Percentiles rank a stretch among this genome's conserved stretches.
Evolutionary conservation across 2,888 invertebrate genomes (phyloP).

Genomic region (Pollenia griseotomentosa): DNA sequence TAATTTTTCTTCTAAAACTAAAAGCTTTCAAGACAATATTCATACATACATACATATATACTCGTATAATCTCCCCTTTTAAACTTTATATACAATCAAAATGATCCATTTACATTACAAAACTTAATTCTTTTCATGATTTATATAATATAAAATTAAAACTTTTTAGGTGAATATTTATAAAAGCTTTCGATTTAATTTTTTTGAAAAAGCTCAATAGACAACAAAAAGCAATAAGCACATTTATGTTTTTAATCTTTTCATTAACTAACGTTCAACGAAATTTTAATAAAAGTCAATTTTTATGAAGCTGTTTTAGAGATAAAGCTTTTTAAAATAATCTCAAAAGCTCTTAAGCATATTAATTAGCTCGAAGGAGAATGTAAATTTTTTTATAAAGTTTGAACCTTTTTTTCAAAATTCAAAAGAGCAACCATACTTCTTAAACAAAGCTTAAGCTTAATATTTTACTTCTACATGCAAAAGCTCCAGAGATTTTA

Average conservation of each 20-base stretch:
- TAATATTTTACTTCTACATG: no score
- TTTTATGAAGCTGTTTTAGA: no score
- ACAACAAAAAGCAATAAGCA: slow-evolving; percentile 12
- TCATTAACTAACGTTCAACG: neutral
- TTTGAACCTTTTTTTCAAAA: no score
- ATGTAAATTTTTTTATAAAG: no score
- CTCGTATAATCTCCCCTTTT: slow-evolving; percentile 9
- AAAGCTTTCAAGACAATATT: slow-evolving; percentile 64
- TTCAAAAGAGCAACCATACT: no score
- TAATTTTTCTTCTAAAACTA: slow-evolving; percentile 44
- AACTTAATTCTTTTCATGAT: neutral
- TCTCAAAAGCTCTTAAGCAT: no score
- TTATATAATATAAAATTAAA: neutral
- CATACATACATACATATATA: slow-evolving; percentile 26
- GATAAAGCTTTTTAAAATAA: no score
- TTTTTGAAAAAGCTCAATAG: slow-evolving; percentile 16
- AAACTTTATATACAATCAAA: slow-evolving; percentile 42
- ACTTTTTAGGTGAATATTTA: neutral
- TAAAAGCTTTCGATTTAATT: neutral
- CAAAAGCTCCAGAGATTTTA: no score
- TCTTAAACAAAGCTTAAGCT: no score
- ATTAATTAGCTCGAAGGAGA: no score
- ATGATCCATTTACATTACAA: slow-evolving; percentile 5
- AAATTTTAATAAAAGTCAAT: neutral
- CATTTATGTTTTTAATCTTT: neutral